A percentile compares a stretch with the other conserved stretches of the same genome.
Conservation (phyloP, 2,797 vertebrate genomes). For the Malurus splendens region DNA sequence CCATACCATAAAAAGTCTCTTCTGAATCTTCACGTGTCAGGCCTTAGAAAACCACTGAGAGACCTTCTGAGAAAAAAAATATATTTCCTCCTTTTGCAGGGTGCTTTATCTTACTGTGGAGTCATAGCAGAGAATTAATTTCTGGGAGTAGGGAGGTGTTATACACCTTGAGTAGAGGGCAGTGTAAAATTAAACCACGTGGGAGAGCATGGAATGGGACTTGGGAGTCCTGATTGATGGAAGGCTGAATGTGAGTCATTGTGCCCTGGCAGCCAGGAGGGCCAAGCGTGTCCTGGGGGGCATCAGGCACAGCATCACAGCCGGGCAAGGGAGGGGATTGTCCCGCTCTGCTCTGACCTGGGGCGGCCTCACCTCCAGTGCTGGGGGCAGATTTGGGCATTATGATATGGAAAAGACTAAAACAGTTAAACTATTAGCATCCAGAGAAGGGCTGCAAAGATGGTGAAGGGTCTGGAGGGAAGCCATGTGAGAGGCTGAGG, state of each 20-base stretch:
- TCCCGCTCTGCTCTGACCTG: background rate
- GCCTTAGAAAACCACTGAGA: background rate
- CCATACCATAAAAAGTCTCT: background rate
- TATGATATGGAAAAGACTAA: accelerated
- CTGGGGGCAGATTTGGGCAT: accelerated
- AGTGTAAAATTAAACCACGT: background rate
- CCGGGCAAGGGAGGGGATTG: background rate
- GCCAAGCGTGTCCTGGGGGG: accelerated
- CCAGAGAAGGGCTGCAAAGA: accelerated
- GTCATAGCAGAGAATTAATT: background rate
- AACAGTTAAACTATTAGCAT: accelerated
- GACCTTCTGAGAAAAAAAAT: background rate
- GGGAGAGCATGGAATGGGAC: background rate
- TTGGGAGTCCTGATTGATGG: accelerated
- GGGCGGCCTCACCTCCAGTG: accelerated
- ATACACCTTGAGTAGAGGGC: background rate
- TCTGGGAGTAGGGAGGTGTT: background rate
- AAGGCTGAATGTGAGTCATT: accelerated
- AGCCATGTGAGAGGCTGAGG: accelerated
- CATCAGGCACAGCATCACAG: background rate
- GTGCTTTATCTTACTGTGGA: background rate
- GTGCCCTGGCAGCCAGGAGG: background rate
- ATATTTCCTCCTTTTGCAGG: background rate
- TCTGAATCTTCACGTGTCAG: background rate
- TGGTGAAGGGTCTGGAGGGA: background rate